Evolutionary conservation across 53 echinoderm and acorn worm genomes (phyloP).

Genomic region (Henricia sp.): DNA sequence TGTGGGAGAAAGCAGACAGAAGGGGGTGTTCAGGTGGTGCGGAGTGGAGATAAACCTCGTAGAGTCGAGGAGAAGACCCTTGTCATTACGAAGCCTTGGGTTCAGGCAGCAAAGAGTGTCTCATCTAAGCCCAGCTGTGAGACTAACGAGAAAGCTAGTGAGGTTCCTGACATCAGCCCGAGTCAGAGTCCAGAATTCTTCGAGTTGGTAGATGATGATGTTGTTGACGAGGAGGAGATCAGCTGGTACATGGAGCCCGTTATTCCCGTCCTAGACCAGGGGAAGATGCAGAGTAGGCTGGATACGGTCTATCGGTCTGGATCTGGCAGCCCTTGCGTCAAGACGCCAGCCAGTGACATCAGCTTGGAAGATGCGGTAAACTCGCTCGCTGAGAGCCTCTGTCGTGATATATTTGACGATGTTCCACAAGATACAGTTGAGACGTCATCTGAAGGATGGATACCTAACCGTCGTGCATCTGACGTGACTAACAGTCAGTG

Average conservation of each 20-base stretch:
- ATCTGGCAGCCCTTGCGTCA: slow-evolving; percentile 17
- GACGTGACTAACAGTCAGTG: neutral
- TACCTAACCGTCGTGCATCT: neutral
- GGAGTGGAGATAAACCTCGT: slow-evolving; percentile 14
- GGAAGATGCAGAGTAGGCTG: slow-evolving; percentile 56
- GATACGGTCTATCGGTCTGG: slow-evolving; percentile 61
- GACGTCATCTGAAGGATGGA: neutral
- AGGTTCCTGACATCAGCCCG: slow-evolving; percentile 17
- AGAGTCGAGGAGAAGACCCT: slow-evolving; percentile 44
- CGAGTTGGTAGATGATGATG: slow-evolving; percentile 40
- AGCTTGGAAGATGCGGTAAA: slow-evolving; percentile 93
- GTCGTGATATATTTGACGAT: slow-evolving; percentile 90
- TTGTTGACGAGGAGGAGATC: slow-evolving; percentile 49
- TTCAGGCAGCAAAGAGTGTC: slow-evolving; percentile 38
- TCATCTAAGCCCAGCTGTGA: slow-evolving; percentile 45
- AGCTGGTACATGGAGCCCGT: slow-evolving; percentile 75
- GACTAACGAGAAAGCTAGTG: slow-evolving; percentile 16
- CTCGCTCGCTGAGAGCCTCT: slow-evolving; percentile 91
- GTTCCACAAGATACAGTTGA: slow-evolving; percentile 6
- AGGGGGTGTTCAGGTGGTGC: slow-evolving; percentile 9
- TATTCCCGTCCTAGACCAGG: slow-evolving; percentile 37
- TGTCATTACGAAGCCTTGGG: slow-evolving; percentile 25
- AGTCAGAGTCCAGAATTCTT: slow-evolving; percentile 41
- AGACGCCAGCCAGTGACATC: slow-evolving; percentile 46
- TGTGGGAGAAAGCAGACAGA: slow-evolving; percentile 37